Evolutionary conservation across 2,797 vertebrate genomes (phyloP).

Genomic region (Sebastes matsubarae): DNA sequence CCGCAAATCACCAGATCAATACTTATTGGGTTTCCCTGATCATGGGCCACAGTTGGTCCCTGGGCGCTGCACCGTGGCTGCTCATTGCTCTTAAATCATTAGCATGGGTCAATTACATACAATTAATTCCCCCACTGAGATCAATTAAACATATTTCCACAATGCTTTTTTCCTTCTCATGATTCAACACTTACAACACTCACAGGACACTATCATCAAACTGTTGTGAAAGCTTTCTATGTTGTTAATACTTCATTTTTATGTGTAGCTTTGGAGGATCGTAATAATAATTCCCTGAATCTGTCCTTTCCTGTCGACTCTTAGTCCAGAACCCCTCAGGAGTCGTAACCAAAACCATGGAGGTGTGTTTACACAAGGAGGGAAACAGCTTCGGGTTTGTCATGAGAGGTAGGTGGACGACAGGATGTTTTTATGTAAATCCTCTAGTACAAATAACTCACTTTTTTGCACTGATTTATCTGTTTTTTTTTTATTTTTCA

Average conservation of each 20-base stretch:
- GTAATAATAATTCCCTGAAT: background rate
- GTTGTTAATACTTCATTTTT: background rate
- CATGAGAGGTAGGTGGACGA: conserved; percentile 87
- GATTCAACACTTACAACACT: background rate
- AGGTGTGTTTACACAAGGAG: conserved; percentile 95
- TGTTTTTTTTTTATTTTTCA: conserved; percentile 54
- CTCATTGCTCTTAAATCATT: conserved; percentile 7
- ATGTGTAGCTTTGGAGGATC: background rate
- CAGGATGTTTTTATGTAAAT: background rate
- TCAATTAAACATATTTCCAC: conserved; percentile 16
- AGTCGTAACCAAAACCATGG: conserved; percentile 92
- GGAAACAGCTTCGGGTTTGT: conserved; percentile 98
- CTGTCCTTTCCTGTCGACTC: conserved; percentile 20
- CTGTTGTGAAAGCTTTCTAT: background rate
- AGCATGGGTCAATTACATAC: background rate
- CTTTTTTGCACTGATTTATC: background rate
- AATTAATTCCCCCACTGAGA: conserved; percentile 1
- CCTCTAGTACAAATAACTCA: background rate
- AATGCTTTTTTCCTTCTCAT: background rate
- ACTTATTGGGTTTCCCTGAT: background rate
- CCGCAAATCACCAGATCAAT: conserved; percentile 6
- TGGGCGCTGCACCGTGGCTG: background rate
- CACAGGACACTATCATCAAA: background rate
- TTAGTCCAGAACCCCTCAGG: conserved; percentile 89
- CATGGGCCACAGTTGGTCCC: background rate